Evolutionary conservation across 2,113 vertebrate genomes (phyloP).

Genomic region (Lagopus muta): DNA sequence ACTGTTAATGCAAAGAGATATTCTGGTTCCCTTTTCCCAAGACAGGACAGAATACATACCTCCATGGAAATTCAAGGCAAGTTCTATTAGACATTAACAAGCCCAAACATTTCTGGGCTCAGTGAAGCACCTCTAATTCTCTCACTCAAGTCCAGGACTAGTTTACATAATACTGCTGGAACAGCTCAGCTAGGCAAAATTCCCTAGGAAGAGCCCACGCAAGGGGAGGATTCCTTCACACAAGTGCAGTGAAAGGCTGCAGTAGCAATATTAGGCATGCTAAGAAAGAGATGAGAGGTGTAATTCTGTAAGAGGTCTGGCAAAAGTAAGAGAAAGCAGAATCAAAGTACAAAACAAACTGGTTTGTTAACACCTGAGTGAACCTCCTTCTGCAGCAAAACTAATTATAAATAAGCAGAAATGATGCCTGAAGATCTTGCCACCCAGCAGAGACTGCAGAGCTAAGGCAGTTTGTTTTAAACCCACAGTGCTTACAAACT

Average conservation of each 20-base stretch:
- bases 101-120: background rate
- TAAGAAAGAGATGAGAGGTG: background rate
- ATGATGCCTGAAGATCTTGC: background rate
- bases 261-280: background rate
- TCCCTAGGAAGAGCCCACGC: background rate
- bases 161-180: background rate
- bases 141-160: rapidly evolving
- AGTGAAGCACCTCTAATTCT: background rate
- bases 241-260: background rate
- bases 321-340: background rate
- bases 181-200: background rate
- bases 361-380: background rate
- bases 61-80: background rate
- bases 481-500: background rate
- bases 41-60: background rate
- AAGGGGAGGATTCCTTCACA: background rate
- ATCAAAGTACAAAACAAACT: background rate
- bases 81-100: background rate
- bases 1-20: background rate
- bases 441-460: background rate
- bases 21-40: background rate
- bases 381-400: background rate
- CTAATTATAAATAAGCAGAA: background rate
- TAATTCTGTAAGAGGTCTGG: background rate
- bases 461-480: background rate